Percentiles rank a stretch among this genome's conserved stretches.
phyloP scores from a whole-genome alignment of 2,888 invertebrate genomes.

The Lochmaea capreae region DNA sequence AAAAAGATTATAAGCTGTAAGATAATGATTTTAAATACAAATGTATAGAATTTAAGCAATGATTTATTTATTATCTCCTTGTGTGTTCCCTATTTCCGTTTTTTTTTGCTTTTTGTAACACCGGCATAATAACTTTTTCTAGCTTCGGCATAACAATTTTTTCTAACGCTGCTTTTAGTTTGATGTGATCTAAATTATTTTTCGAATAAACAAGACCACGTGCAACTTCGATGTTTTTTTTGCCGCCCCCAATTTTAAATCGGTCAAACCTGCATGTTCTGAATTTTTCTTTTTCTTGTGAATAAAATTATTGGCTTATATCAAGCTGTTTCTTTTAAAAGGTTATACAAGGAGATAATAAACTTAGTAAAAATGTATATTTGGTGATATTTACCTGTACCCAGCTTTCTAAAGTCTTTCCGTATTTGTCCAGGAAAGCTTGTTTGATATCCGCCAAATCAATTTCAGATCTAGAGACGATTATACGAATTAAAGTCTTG shows the following conservation, averaged over 20 bases:
- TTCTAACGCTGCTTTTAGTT: no score
- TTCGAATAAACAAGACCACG: no score
- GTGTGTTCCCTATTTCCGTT: neutral
- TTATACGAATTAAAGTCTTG: conserved; percentile 89
- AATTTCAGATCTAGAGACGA: conserved; percentile 91
- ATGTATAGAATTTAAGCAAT: neutral
- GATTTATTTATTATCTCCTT: neutral
- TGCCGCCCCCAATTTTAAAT: no score
- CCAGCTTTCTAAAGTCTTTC: conserved; percentile 86
- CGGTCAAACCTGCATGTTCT: no score
- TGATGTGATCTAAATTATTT: no score
- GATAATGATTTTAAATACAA: neutral
- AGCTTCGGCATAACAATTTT: no score
- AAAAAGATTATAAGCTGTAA: neutral
- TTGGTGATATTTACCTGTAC: conserved; percentile 77
- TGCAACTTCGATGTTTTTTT: no score
- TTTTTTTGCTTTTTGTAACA: neutral
- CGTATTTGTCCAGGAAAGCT: conserved; percentile 85
- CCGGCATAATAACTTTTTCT: no score
- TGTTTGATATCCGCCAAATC: conserved; percentile 93
- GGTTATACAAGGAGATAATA: neutral
- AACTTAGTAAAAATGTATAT: neutral
- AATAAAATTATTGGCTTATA: no score
- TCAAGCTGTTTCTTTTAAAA: no score
- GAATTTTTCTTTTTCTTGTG: no score